Evolutionary conservation across 1,140 invertebrate genomes (phyloP).

Genomic region (Brachionus calyciflorus): DNA sequence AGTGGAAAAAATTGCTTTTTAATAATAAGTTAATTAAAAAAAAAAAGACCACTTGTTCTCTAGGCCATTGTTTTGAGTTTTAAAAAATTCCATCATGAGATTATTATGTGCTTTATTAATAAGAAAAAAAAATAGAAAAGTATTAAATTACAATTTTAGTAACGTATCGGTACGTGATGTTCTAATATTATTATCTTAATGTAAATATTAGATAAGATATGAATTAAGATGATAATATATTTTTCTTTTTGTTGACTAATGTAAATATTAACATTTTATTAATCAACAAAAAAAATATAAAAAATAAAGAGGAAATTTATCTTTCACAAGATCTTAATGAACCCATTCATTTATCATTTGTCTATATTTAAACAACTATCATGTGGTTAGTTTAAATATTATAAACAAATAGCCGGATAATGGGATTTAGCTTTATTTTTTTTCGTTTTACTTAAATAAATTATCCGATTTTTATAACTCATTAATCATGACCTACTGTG

Average conservation of each 20-base stretch:
- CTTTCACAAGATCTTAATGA: constrained; percentile 26
- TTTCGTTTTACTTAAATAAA: neutral
- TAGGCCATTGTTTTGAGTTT: neutral
- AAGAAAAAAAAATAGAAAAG: neutral
- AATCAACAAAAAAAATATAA: too few species aligned
- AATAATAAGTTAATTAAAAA: constrained; percentile 3
- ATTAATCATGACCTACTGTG: neutral
- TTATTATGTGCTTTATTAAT: too few species aligned
- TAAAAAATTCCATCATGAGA: constrained; percentile 1
- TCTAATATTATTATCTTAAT: neutral
- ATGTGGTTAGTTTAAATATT: neutral
- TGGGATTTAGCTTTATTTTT: constrained; percentile 9
- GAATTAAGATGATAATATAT: neutral
- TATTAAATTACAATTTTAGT: constrained; percentile 8
- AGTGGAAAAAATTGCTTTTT: constrained; percentile 6
- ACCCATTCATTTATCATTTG: constrained; percentile 27
- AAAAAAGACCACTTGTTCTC: constrained; percentile 12
- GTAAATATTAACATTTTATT: too few species aligned
- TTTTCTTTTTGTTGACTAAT: too few species aligned
- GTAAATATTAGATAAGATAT: constrained; percentile 38
- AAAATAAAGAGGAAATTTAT: constrained; percentile 22
- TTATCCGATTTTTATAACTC: neutral
- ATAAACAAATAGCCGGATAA: constrained; percentile 30
- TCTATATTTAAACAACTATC: constrained; percentile 8
- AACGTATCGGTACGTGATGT: constrained; percentile 1